A percentile compares a stretch with the other conserved stretches of the same genome.
phyloP scores from a whole-genome alignment of 2,888 invertebrate species.

The Anthoptus insignis region DNA sequence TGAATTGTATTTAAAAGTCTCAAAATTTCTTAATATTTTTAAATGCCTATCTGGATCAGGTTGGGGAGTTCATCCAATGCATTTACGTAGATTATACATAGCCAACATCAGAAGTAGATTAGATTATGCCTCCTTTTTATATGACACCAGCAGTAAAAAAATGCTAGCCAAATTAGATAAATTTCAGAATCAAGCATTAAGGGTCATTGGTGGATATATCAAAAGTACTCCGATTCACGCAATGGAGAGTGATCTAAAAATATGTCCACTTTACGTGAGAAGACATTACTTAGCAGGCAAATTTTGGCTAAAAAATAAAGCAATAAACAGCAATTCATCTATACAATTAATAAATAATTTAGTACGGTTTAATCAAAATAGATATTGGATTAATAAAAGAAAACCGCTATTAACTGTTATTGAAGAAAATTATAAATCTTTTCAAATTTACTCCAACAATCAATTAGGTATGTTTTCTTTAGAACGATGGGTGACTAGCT shows the following conservation, averaged over 20 bases:
- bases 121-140: conserved; percentile 44
- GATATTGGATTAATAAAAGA: conserved; percentile 13
- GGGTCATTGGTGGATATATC: conserved; percentile 23
- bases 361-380: background rate
- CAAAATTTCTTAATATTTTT: conserved; percentile 49
- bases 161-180: conserved; percentile 21
- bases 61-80: conserved; percentile 52
- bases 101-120: conserved; percentile 47
- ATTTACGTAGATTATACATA: conserved; percentile 49
- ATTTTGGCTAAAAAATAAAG: conserved; percentile 17
- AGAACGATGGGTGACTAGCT: conserved; percentile 9
- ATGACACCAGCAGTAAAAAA: conserved; percentile 21
- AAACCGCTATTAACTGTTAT: conserved; percentile 7
- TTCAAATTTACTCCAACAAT: background rate
- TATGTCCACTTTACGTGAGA: conserved; percentile 11
- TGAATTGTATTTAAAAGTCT: conserved; percentile 39
- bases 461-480: conserved; percentile 28
- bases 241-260: conserved; percentile 24
- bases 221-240: conserved; percentile 33
- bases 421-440: background rate
- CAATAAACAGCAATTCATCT: background rate
- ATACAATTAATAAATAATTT: background rate
- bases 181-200: conserved; percentile 30
- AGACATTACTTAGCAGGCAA: conserved; percentile 28
- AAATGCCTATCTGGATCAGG: conserved; percentile 48